Evolutionary conservation across 1,140 invertebrate species (phyloP).

Genomic region (Stegodyphus dumicola): DNA sequence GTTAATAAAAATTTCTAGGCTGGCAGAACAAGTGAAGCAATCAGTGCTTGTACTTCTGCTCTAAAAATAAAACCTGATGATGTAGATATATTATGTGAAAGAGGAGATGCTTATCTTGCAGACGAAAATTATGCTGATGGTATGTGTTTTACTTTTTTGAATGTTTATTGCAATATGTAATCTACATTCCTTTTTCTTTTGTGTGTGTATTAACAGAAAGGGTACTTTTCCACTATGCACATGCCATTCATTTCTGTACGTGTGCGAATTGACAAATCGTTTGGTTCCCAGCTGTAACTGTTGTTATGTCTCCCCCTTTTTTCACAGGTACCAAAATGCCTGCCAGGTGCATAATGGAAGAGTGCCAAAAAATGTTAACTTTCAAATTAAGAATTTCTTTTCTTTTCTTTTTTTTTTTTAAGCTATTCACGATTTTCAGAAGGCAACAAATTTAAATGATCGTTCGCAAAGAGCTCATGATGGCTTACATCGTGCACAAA

Average conservation of each 20-base stretch:
- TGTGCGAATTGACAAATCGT: too few species aligned
- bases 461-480: constrained; percentile 86
- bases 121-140: constrained; percentile 94
- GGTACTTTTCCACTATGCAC: too few species aligned
- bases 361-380: too few species aligned
- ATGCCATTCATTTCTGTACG: too few species aligned
- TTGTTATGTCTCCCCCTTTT: too few species aligned
- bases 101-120: constrained; percentile 90
- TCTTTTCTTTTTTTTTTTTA: constrained; percentile 65
- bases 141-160: constrained; percentile 67
- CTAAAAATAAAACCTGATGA: constrained; percentile 80
- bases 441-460: constrained; percentile 87
- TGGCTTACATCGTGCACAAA: constrained; percentile 88
- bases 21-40: constrained; percentile 73
- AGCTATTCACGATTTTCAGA: constrained; percentile 89
- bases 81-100: constrained; percentile 85
- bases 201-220: too few species aligned
- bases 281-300: too few species aligned
- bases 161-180: too few species aligned
- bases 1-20: constrained; percentile 68
- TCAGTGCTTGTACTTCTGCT: constrained; percentile 84
- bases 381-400: too few species aligned
- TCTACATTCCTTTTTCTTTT: too few species aligned
- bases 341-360: too few species aligned
- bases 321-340: too few species aligned